phyloP scores from a whole-genome alignment of 2,113 vertebrate genomes.

The Hypanus sabinus region DNA sequence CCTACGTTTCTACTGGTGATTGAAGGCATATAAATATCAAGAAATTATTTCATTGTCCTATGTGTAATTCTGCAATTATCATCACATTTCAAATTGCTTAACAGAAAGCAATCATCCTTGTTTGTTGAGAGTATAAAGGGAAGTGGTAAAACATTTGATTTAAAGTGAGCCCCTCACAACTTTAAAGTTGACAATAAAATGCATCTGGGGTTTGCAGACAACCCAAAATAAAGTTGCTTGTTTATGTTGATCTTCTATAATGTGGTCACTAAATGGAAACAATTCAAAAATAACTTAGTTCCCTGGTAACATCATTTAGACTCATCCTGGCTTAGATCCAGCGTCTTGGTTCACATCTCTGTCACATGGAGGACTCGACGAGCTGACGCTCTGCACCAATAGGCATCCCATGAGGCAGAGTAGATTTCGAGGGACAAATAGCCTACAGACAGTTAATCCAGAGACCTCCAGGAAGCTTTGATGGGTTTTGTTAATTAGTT shows the following conservation, averaged over 20 bases:
- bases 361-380: too few relatives aligned
- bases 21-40: neutral
- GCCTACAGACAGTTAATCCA: too few relatives aligned
- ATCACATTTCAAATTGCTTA: neutral
- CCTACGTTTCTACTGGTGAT: too few relatives aligned
- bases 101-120: neutral
- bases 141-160: neutral
- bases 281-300: neutral
- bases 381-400: too few relatives aligned
- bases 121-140: neutral
- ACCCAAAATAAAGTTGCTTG: neutral
- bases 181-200: neutral
- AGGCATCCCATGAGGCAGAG: too few relatives aligned
- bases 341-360: too few relatives aligned
- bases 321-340: too few relatives aligned
- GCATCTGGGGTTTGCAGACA: neutral
- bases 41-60: neutral
- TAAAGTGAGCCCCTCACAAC: neutral
- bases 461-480: too few relatives aligned
- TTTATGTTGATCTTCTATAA: neutral
- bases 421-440: too few relatives aligned
- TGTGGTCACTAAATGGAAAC: neutral
- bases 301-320: too few relatives aligned
- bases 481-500: too few relatives aligned
- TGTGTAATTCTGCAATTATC: neutral